phyloP scores from a whole-genome alignment of 35 echinoderm and acorn worm species.

The Ophiothrix spiculata region DNA sequence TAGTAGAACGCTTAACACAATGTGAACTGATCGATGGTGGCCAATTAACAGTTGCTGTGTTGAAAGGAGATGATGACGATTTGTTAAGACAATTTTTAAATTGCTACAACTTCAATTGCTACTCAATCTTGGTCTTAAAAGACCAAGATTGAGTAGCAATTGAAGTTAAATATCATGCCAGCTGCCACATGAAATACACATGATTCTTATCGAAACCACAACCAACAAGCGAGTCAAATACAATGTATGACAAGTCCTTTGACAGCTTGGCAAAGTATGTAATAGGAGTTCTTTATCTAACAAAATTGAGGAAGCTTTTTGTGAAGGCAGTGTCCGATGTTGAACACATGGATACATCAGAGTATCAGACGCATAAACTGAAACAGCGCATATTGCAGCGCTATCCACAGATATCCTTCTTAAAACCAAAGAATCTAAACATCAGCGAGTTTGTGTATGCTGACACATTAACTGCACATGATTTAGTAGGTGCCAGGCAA shows the following conservation, averaged over 20 bases:
- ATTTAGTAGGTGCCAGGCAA: background rate
- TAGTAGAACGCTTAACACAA: background rate
- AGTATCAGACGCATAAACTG: constrained; percentile 34
- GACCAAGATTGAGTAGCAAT: constrained; percentile 14
- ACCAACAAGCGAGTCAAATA: background rate
- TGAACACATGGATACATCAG: constrained; percentile 25
- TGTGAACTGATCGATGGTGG: background rate
- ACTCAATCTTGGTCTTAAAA: too few species aligned
- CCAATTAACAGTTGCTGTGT: background rate
- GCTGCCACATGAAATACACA: constrained; percentile 25
- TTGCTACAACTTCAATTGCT: too few species aligned
- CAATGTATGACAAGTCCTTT: constrained; percentile 8
- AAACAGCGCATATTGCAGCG: constrained; percentile 31
- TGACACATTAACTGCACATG: constrained; percentile 19
- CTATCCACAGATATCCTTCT: constrained; percentile 59
- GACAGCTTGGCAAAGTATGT: background rate
- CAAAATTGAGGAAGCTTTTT: constrained; percentile 38
- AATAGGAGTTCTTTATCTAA: constrained; percentile 1
- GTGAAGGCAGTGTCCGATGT: constrained; percentile 14
- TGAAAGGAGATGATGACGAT: background rate
- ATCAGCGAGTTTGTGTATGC: constrained; percentile 46
- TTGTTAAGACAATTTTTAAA: constrained; percentile 26
- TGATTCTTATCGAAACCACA: background rate
- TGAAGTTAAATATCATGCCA: constrained; percentile 32
- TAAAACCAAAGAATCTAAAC: constrained; percentile 26